phyloP scores from a whole-genome alignment of 2,888 invertebrate species.

The Luffia ferchaultella region DNA sequence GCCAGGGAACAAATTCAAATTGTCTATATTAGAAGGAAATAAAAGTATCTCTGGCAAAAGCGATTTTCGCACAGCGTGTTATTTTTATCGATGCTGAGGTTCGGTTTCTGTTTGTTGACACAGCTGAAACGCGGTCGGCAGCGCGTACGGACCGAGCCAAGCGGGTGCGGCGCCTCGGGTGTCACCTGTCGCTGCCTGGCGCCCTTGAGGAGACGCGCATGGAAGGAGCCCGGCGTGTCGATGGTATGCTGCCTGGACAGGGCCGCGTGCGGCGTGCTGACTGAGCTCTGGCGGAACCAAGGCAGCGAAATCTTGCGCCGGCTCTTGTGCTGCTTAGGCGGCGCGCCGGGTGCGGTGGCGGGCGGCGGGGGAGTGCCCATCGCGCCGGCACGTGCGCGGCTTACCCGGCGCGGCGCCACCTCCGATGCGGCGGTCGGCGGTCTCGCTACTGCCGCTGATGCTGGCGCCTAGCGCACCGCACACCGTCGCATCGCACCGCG shows the following conservation, averaged over 20 bases:
- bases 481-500: slow-evolving; percentile 23
- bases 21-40: no score
- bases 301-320: slow-evolving; percentile 88
- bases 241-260: slow-evolving; percentile 89
- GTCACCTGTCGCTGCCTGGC: slow-evolving; percentile 67
- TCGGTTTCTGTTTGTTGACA: no score
- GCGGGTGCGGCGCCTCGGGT: no score
- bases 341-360: slow-evolving; percentile 25
- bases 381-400: slow-evolving; percentile 28
- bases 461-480: slow-evolving; percentile 23
- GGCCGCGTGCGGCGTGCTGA: slow-evolving; percentile 75
- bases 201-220: slow-evolving; percentile 75
- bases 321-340: slow-evolving; percentile 69
- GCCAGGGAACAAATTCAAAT: no score
- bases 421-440: slow-evolving; percentile 18
- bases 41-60: no score
- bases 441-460: slow-evolving; percentile 23
- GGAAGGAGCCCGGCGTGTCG: slow-evolving; percentile 88
- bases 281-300: slow-evolving; percentile 87
- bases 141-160: no score
- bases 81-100: no score
- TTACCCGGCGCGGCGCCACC: slow-evolving; percentile 18
- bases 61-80: no score
- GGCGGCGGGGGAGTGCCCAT: slow-evolving; percentile 38
- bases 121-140: no score